Evolutionary conservation across 2,888 invertebrate genomes (phyloP).

Genomic region (Oscheius sp.): DNA sequence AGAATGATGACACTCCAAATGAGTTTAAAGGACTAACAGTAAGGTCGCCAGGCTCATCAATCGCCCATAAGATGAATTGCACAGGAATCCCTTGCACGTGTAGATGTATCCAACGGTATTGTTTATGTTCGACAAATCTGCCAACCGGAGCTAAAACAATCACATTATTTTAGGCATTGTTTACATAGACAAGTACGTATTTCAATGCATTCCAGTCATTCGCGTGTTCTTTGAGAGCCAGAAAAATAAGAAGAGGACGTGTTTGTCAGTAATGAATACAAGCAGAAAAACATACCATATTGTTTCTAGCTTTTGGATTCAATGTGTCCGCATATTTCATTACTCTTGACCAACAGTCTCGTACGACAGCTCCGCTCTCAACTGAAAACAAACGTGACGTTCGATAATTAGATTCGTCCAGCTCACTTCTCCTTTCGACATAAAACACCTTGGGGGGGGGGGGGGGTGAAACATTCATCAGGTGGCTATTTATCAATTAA

Average conservation of each 20-base stretch:
- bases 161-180: neutral
- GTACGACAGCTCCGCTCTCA: conserved; percentile 59
- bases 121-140: conserved; percentile 34
- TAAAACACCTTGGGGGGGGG: too few relatives aligned
- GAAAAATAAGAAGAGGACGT: neutral
- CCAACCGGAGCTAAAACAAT: conserved; percentile 49
- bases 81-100: conserved; percentile 62
- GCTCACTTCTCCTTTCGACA: too few relatives aligned
- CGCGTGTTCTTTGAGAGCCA: neutral
- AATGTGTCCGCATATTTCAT: conserved; percentile 38
- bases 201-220: neutral
- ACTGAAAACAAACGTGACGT: conserved; percentile 40
- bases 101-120: conserved; percentile 59
- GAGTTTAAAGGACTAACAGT: too few relatives aligned
- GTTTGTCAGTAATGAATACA: too few relatives aligned
- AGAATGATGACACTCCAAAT: too few relatives aligned
- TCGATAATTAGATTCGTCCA: too few relatives aligned
- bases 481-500: too few relatives aligned
- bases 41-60: too few relatives aligned
- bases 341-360: conserved; percentile 66
- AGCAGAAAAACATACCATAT: conserved; percentile 48
- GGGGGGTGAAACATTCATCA: too few relatives aligned
- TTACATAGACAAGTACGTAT: neutral
- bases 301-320: conserved; percentile 44
- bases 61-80: conserved; percentile 53